A percentile compares a stretch with the other conserved stretches of the same genome.
phyloP scores from a whole-genome alignment of 2,888 invertebrate species.

The Caenorhabditis imperialis region DNA sequence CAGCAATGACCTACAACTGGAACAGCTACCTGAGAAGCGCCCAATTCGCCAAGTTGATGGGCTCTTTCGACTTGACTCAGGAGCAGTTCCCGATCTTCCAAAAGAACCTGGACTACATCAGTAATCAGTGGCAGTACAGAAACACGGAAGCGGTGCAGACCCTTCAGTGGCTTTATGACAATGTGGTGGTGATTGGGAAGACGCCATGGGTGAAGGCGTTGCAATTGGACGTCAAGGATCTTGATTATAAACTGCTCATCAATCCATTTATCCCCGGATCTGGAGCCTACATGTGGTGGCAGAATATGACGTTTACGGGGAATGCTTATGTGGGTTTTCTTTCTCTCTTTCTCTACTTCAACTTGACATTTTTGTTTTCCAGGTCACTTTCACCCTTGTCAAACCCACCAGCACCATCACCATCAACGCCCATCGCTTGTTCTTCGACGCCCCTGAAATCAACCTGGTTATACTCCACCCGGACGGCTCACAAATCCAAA shows the following conservation, averaged over 20 bases:
- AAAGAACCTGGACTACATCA: conserved; percentile 21
- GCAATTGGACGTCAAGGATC: conserved; percentile 16
- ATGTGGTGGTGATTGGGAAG: conserved; percentile 50
- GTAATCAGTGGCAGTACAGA: conserved; percentile 6
- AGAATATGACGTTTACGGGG: conserved; percentile 57
- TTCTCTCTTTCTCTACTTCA: too few relatives aligned
- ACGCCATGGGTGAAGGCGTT: conserved; percentile 56
- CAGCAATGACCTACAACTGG: conserved; percentile 59
- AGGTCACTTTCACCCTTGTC: conserved; percentile 19
- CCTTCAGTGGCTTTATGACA: conserved; percentile 57
- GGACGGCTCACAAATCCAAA: neutral
- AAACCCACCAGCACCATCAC: conserved; percentile 18
- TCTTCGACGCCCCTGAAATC: conserved; percentile 17
- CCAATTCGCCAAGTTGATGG: conserved; percentile 21
- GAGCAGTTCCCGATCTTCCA: conserved; percentile 21
- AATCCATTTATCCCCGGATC: conserved; percentile 50
- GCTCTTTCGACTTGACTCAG: conserved; percentile 6
- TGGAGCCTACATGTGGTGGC: conserved; percentile 10
- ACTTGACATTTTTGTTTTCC: neutral
- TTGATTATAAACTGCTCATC: conserved; percentile 27
- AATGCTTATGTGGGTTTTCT: neutral
- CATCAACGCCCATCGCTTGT: conserved; percentile 49
- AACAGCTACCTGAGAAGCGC: conserved; percentile 7
- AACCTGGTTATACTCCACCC: neutral
- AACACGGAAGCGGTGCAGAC: conserved; percentile 5